Base-by-base conservation (phyloP, 2,888 invertebrate genomes). In the Cantharis flavilabris region DNA sequence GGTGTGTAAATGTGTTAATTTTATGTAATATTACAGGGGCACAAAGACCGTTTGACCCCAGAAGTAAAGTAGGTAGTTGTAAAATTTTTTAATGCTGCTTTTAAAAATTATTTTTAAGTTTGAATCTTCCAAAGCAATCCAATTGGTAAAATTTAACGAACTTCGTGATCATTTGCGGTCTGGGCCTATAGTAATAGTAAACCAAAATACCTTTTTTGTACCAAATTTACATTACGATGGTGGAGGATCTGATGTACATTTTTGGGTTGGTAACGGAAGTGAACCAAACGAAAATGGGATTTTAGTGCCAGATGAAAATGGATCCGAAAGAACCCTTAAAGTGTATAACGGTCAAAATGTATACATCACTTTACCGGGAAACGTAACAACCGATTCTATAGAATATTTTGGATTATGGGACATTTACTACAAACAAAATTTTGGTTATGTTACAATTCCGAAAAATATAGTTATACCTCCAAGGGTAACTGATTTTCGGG, bases 341-440 rank as follows among this genome's bases (percentile, higher is more conserved):
- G 67, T 33, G 1, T 84, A 84, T 64, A 72, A 75, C 3, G 82
- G 83, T 1, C 70, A 82, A 73, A 85, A 83, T 76, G 72, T 85
- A 7, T 82, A 83, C 62, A 70, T 86, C 3, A 73, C 20, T 2
- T 70, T 86, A 11, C 85, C 86, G 2, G 73, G 72, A 33, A 76
- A 73, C 64, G 20, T 81, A 16, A 83, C 79, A 7, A 75, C 81
- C 9, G 80, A 83, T 33, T 75, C 78, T 30, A 82, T 85, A 1
- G 83, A 84, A 14, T 85, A 84, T 75, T 81, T 86, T 10, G 82
- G 79, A 0, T 75, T 84, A 10, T 84, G 83, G 83, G 81, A 80
- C 62, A 77, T 76, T 9, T 28, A 80, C 10, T 75, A 70, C 14
- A 75, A 79, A 14, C 67, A 75, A 4, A 82, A 73, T 72, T 79